phyloP scores from a whole-genome alignment of 1,140 invertebrate genomes.

The Formica exsecta region DNA sequence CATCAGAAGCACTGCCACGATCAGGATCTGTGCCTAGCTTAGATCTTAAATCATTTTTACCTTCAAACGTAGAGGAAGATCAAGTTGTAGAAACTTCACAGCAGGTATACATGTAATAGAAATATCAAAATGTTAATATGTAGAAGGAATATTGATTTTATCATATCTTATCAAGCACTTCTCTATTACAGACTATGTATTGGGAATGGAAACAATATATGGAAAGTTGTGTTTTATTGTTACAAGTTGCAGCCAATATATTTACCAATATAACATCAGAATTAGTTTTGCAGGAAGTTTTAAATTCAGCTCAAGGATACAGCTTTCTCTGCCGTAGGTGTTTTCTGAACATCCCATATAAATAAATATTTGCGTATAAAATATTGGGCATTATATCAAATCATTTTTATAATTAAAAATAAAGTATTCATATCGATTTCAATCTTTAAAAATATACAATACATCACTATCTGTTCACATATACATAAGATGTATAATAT shows the following conservation, averaged over 20 bases:
- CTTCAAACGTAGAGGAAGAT: constrained; percentile 83
- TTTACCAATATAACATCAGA: constrained; percentile 88
- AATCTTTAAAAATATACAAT: background rate
- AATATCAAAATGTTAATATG: constrained; percentile 38
- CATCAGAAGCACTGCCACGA: constrained; percentile 81
- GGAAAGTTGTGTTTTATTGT: constrained; percentile 86
- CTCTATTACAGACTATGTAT: constrained; percentile 80
- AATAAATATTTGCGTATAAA: too few relatives aligned
- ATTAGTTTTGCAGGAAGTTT: constrained; percentile 87
- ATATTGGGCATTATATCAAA: too few relatives aligned
- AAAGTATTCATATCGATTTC: too few relatives aligned
- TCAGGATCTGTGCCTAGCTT: constrained; percentile 86
- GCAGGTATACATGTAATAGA: constrained; percentile 77
- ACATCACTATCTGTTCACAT: constrained; percentile 13
- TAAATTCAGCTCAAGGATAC: constrained; percentile 87
- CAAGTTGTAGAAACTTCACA: constrained; percentile 83
- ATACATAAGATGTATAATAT: background rate
- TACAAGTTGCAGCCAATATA: constrained; percentile 87
- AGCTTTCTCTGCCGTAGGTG: constrained; percentile 88
- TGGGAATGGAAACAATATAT: constrained; percentile 89
- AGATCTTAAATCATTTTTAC: constrained; percentile 85
- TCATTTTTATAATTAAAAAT: too few relatives aligned
- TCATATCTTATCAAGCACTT: constrained; percentile 32
- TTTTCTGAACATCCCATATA: background rate
- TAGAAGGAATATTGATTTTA: background rate